Evolutionary conservation across 2,113 vertebrate genomes (phyloP).

Genomic region (Cricetomys ansorgei): DNA sequence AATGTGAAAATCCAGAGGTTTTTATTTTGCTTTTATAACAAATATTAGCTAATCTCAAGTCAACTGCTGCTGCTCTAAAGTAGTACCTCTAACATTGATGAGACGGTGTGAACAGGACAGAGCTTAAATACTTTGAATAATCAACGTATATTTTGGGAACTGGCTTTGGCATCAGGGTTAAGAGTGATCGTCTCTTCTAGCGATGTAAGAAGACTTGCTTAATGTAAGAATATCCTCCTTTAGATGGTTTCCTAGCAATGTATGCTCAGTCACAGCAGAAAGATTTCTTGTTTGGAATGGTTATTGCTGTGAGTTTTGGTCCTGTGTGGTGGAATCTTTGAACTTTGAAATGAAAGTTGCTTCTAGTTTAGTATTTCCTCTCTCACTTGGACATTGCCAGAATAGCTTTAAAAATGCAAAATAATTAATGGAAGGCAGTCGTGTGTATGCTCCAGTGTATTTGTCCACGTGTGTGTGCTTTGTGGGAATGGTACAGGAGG

Average conservation of each 20-base stretch:
- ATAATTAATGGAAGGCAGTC: not conserved
- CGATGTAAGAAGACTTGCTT: slow-evolving; percentile 35
- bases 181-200: not conserved
- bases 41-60: not conserved
- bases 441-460: not conserved
- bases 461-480: not conserved
- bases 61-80: not conserved
- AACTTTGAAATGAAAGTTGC: slow-evolving; percentile 41
- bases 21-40: not conserved
- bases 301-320: not conserved
- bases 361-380: slow-evolving; percentile 45
- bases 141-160: not conserved
- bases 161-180: not conserved
- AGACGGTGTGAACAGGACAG: not conserved
- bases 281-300: slow-evolving; percentile 58
- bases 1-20: not conserved
- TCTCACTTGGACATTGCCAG: not conserved
- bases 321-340: slow-evolving; percentile 25
- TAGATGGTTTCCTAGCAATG: slow-evolving; percentile 29
- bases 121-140: not conserved
- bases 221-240: not conserved
- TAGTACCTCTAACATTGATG: not conserved
- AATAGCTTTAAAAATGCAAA: slow-evolving; percentile 56
- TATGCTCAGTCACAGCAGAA: slow-evolving; percentile 12
- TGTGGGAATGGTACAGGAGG: not conserved